phyloP scores from a whole-genome alignment of 2,113 vertebrate species.

The Machaerirhynchus nigripectus region DNA sequence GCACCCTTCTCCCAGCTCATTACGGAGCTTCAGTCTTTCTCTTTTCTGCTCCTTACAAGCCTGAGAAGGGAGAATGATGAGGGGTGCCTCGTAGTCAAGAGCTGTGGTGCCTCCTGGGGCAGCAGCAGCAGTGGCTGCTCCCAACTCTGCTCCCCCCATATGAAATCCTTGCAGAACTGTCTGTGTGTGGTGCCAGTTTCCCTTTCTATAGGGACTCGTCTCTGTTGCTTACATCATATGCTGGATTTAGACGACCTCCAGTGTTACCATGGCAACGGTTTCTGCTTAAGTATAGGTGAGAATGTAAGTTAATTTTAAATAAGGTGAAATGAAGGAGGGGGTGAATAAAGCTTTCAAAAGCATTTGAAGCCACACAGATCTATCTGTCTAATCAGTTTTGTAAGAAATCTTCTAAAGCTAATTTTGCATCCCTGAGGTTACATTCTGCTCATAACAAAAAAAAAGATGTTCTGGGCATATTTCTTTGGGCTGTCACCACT shows the following conservation, averaged over 20 bases:
- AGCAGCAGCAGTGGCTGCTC: neutral
- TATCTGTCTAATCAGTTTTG: neutral
- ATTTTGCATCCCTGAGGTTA: neutral
- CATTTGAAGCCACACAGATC: neutral
- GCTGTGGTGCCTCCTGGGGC: neutral
- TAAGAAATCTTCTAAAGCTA: neutral
- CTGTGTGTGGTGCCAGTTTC: neutral
- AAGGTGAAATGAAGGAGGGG: slow-evolving; percentile 24
- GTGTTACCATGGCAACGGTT: slow-evolving; percentile 60
- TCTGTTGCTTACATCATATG: slow-evolving; percentile 31
- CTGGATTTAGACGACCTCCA: slow-evolving; percentile 51
- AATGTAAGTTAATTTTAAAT: slow-evolving; percentile 73
- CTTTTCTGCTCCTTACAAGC: neutral
- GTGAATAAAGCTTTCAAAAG: slow-evolving; percentile 9
- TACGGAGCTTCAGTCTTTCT: accelerated
- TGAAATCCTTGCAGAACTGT: neutral
- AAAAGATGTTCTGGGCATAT: neutral
- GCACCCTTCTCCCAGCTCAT: neutral
- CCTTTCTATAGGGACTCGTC: neutral
- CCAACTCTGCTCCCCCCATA: neutral
- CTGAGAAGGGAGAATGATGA: neutral
- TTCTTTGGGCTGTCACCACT: neutral
- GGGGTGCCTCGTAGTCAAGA: neutral
- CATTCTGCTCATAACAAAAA: neutral
- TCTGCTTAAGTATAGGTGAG: slow-evolving; percentile 69